Evolutionary conservation across 2,113 vertebrate genomes (phyloP), one percentile per base, ranked within the genome.

Genomic region (Paradoxurus hermaphroditus): DNA sequence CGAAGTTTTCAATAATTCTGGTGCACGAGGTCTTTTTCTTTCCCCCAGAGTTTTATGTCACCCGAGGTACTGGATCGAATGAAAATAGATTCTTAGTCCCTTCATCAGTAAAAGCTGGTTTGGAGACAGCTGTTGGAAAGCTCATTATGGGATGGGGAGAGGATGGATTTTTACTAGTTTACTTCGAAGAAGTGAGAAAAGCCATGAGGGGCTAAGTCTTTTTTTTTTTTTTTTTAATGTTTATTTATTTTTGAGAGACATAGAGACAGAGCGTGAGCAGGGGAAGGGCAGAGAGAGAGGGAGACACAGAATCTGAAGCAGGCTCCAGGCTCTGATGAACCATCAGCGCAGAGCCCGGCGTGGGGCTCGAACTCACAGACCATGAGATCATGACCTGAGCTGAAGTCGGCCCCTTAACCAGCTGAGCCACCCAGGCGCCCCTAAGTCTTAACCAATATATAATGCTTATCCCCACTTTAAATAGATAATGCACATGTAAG

Each of bases 1-100:
- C 68, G 11, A 68, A 63, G 6, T 86, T 87, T 93, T 63, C 41
- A 59, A 44, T 65, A 87, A 59, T 94, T 53, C 78, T 81, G 68
- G 39, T n/a, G 46, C 39, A 44, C 85, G 84, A 67, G 41, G 2
- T 27, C 13, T 39, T 29, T 34, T 1, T 15, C 7, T 14, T 14
- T 4, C 13, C 36, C 23, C 49, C 12, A 7, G 31, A 79, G 14
- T 93, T 92, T 87, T 79, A 31, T 25, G 92, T 94, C 46, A 81
- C 41, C 12, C 27, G 67, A 81, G 27, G 56, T 70, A 13, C 19
- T 85, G n/a, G 51, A 88, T 23, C n/a, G 84, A 79, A 34, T 59
- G 70, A 51, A 82, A 75, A 39, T 21, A 51, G 51, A 49, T 70
- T 29, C n/a, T 2, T 59, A 59, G 56, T 86, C 31, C 73, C n/a